phyloP scores from a whole-genome alignment of 2,113 vertebrate species.

The Castor canadensis region DNA sequence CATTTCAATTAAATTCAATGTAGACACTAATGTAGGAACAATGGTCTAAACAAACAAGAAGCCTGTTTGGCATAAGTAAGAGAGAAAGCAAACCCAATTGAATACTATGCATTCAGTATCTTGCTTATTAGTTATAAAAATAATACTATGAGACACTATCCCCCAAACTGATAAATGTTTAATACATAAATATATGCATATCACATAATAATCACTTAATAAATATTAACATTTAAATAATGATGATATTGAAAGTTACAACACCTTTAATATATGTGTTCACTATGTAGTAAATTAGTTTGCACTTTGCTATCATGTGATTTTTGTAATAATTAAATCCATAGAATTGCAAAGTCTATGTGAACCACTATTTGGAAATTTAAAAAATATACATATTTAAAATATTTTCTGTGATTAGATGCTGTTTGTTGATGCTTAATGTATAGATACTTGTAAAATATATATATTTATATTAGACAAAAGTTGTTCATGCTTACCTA shows the following conservation, averaged over 20 bases:
- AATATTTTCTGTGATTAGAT: neutral
- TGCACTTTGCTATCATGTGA: neutral
- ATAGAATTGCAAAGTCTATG: neutral
- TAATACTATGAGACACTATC: too few species aligned
- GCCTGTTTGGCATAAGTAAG: neutral
- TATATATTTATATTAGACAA: neutral
- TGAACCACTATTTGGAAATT: neutral
- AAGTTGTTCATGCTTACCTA: neutral
- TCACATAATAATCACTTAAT: neutral
- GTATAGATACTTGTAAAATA: neutral
- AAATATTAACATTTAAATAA: neutral
- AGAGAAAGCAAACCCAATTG: neutral
- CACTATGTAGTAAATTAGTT: neutral
- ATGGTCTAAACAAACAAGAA: neutral
- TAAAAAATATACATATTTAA: neutral
- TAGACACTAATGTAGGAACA: neutral
- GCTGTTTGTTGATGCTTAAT: neutral
- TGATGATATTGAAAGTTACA: neutral
- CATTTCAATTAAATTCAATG: neutral
- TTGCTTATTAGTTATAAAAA: neutral
- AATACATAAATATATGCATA: neutral
- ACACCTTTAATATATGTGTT: neutral
- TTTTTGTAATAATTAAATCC: neutral
- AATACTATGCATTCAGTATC: too few species aligned
- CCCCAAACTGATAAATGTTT: too few species aligned